These are phyloP conservation scores for Porites cylindrica DNA, from an alignment of 92 coral and sea anemone species.

Conservation along the genomic window DNA sequence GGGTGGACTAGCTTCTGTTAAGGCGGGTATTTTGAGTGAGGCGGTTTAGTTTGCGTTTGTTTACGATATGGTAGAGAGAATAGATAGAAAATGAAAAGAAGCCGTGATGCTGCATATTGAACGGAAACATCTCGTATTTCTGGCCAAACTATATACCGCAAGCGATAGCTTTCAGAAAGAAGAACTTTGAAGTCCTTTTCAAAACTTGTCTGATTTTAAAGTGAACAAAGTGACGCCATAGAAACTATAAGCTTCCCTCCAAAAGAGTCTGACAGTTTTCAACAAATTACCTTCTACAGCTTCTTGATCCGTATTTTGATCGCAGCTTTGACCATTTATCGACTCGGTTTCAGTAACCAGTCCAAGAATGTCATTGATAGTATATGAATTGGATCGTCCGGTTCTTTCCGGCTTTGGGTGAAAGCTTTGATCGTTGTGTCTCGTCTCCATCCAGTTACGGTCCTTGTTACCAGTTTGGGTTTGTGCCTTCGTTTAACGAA, in stretches of 20 bases:
- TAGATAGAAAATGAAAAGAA: not conserved
- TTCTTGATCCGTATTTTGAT: slow-evolving; percentile 15
- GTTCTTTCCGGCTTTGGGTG: slow-evolving; percentile 40
- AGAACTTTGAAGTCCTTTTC: not conserved
- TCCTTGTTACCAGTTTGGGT: slow-evolving; percentile 19
- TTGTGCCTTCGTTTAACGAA: not conserved
- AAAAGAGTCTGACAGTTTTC: not conserved
- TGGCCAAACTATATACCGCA: not conserved
- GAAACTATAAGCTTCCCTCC: not conserved
- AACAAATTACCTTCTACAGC: slow-evolving; percentile 32
- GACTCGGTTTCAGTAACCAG: slow-evolving; percentile 43
- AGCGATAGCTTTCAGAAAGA: slow-evolving; percentile 11
- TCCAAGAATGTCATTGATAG: slow-evolving; percentile 92
- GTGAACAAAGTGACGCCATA: not conserved
- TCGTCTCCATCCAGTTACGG: slow-evolving; percentile 17
- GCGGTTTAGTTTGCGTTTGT: not conserved
- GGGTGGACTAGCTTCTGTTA: not conserved
- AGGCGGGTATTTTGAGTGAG: not conserved
- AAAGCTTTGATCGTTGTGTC: not conserved
- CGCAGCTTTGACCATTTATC: not conserved
- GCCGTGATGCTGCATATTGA: too few relatives aligned
- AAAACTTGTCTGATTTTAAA: not conserved
- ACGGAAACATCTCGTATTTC: not conserved
- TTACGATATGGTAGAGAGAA: not conserved
- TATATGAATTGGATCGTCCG: slow-evolving; percentile 60